A percentile compares a stretch with the other conserved stretches of the same genome.
These are phyloP conservation scores for Mirza zaza DNA, from an alignment of 2,113 vertebrate genomes.

Conservation along the genomic window DNA sequence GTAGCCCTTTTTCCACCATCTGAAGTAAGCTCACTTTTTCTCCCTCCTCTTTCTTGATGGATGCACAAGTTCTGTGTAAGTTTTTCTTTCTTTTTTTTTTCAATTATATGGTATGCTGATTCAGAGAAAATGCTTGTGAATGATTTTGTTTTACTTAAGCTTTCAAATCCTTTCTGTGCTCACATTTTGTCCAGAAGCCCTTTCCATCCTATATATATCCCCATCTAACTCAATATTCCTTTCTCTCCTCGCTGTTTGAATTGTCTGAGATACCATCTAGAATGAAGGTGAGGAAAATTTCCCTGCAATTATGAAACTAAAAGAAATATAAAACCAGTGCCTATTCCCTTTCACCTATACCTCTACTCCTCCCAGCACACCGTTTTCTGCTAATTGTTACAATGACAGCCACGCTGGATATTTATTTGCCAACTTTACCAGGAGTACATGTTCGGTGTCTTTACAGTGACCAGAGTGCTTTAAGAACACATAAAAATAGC, in stretches of 20 bases:
- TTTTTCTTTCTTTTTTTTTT: neutral
- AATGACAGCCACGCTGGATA: neutral
- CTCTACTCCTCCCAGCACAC: neutral
- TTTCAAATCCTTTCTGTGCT: neutral
- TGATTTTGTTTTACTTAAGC: neutral
- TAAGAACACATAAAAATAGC: neutral
- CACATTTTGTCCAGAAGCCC: neutral
- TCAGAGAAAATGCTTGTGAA: neutral
- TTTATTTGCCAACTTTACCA: neutral
- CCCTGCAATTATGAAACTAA: conserved; percentile 15
- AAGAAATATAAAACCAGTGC: neutral
- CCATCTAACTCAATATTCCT: neutral
- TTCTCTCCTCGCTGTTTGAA: neutral
- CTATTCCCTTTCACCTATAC: neutral
- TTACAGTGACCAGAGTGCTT: neutral
- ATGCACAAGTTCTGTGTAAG: neutral
- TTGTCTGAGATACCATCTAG: neutral
- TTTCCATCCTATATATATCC: neutral
- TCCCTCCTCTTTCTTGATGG: neutral
- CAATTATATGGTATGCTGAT: neutral
- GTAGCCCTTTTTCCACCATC: neutral
- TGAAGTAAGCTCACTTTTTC: neutral
- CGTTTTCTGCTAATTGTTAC: conserved; percentile 26
- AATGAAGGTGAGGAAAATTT: conserved; percentile 41
- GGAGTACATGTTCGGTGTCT: neutral